phyloP scores from a whole-genome alignment of 2,797 vertebrate genomes.

The Dermochelys coriacea region DNA sequence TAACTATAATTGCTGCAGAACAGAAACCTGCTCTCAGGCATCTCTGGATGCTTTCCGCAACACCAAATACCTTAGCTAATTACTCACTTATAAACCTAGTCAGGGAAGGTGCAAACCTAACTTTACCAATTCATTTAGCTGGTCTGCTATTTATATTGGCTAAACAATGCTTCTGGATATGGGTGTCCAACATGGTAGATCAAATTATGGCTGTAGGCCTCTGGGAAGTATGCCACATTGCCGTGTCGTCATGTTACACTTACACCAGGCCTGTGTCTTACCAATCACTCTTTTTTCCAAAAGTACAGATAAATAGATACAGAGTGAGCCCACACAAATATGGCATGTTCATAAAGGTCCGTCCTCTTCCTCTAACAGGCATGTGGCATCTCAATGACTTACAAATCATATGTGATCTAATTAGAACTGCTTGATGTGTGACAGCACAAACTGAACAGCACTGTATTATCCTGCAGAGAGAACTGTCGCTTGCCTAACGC shows the following conservation, averaged over 20 bases:
- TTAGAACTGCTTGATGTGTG: rapidly evolving
- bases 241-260: rapidly evolving
- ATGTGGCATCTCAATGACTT: neutral
- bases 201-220: rapidly evolving
- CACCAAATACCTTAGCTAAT: neutral
- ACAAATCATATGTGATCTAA: rapidly evolving
- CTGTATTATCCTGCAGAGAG: neutral
- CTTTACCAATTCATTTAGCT: neutral
- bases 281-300: neutral
- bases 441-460: rapidly evolving
- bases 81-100: rapidly evolving
- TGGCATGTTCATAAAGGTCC: conserved; percentile 22
- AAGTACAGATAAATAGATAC: rapidly evolving
- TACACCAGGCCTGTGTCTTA: rapidly evolving
- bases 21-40: neutral
- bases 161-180: neutral
- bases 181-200: neutral
- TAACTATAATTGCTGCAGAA: conserved; percentile 52
- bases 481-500: rapidly evolving
- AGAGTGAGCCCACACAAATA: neutral
- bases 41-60: conserved; percentile 14
- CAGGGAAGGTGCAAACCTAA: neutral
- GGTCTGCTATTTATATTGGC: rapidly evolving
- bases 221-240: rapidly evolving
- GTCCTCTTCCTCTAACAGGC: neutral